A percentile compares a stretch with the other conserved stretches of the same genome.
Conservation (phyloP, 2,797 vertebrate species). For the Gallirallus australis region DNA sequence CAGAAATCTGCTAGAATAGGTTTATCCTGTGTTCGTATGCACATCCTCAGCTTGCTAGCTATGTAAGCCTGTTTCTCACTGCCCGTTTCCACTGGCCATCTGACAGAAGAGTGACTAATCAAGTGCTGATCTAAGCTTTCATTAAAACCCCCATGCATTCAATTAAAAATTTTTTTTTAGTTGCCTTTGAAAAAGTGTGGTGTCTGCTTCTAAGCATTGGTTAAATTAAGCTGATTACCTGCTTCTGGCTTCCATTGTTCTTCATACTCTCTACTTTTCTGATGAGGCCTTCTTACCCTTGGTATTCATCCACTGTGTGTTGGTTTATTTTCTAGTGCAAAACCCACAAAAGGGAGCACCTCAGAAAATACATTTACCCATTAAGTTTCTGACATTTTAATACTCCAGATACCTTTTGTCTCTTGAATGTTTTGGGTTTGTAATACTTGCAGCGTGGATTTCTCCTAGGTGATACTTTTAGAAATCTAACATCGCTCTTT, state of each 20-base stretch:
- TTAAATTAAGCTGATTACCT: background rate
- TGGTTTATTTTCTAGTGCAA: background rate
- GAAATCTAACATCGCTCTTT: background rate
- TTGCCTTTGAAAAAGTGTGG: background rate
- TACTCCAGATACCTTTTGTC: background rate
- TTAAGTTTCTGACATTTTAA: background rate
- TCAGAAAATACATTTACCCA: background rate
- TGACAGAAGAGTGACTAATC: background rate
- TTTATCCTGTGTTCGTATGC: background rate
- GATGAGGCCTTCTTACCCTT: background rate
- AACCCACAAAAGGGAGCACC: background rate
- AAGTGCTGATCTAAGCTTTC: background rate
- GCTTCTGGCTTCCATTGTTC: background rate
- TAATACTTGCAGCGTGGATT: background rate
- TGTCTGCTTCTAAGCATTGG: background rate
- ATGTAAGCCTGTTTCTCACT: background rate
- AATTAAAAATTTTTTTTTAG: background rate
- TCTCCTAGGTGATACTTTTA: background rate
- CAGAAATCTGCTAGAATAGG: background rate
- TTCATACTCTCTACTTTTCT: background rate
- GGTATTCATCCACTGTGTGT: background rate
- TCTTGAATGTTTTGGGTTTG: background rate
- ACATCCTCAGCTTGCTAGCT: background rate
- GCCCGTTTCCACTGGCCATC: background rate
- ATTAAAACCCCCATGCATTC: background rate